Conservation (phyloP, 2,888 invertebrate genomes). For the Drosophila kambysellisi region DNA sequence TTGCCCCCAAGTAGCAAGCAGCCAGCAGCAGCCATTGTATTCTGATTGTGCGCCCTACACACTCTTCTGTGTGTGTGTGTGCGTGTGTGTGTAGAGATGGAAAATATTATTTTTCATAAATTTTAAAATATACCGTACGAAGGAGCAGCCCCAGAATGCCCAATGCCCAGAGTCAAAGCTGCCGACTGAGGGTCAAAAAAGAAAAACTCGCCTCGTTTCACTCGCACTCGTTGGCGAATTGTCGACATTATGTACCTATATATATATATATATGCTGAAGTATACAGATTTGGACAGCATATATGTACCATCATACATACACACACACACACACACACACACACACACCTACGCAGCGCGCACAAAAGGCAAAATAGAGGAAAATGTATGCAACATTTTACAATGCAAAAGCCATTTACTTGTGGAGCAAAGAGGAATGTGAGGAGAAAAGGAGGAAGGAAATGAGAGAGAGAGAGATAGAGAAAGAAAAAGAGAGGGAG, state of each 20-base stretch:
- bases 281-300: constrained; percentile 58
- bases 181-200: constrained; percentile 23
- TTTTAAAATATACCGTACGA: constrained; percentile 79
- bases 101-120: constrained; percentile 84
- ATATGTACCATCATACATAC: constrained; percentile 24
- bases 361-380: constrained; percentile 72
- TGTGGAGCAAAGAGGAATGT: constrained; percentile 23
- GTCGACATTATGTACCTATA: constrained; percentile 22
- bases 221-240: constrained; percentile 31
- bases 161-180: constrained; percentile 5
- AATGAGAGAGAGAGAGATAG: constrained; percentile 1
- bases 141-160: constrained; percentile 17
- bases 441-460: constrained; percentile 23
- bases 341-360: constrained; percentile 28
- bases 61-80: constrained; percentile 20
- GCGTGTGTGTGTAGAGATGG: constrained; percentile 62
- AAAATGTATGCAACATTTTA: constrained; percentile 82
- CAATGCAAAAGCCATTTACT: constrained; percentile 82
- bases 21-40: constrained; percentile 66
- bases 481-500: constrained; percentile 15
- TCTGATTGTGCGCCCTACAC: constrained; percentile 58
- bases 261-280: constrained; percentile 11
- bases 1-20: constrained; percentile 32
- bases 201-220: constrained; percentile 31
- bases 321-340: constrained; percentile 11